Conservation (phyloP, 2,113 vertebrate genomes). For the Parotia lawesii region DNA sequence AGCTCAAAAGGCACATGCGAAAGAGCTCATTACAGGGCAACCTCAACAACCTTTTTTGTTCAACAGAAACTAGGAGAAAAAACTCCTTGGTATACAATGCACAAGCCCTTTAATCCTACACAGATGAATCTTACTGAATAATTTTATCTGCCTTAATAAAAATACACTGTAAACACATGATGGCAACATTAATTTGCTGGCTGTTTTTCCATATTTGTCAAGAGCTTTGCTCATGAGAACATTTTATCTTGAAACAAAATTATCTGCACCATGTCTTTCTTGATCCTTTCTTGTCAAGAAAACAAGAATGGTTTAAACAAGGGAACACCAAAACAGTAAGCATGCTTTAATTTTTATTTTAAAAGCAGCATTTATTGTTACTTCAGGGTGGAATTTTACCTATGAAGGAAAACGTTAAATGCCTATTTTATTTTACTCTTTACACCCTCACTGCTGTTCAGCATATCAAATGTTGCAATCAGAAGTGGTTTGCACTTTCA, state of each 20-base stretch:
- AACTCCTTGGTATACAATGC: neutral
- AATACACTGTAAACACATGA: neutral
- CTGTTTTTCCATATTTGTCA: neutral
- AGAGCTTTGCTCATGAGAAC: neutral
- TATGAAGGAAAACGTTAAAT: neutral
- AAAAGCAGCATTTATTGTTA: neutral
- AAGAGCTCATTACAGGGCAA: neutral
- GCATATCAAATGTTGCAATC: neutral
- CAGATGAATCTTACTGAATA: neutral
- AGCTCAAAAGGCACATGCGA: neutral
- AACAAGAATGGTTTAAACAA: neutral
- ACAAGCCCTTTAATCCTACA: neutral
- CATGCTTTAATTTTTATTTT: neutral
- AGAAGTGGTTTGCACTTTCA: neutral
- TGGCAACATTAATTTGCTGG: slow-evolving; percentile 2
- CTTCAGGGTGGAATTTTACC: neutral
- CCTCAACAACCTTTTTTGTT: neutral
- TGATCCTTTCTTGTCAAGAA: neutral
- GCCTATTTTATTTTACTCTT: neutral
- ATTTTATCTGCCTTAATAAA: slow-evolving; percentile 12
- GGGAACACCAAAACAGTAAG: neutral
- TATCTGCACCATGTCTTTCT: neutral
- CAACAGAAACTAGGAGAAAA: neutral
- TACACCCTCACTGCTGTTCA: neutral
- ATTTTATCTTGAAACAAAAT: slow-evolving; percentile 16